phyloP scores from a whole-genome alignment of 2,113 vertebrate genomes.

The Garra rufa region DNA sequence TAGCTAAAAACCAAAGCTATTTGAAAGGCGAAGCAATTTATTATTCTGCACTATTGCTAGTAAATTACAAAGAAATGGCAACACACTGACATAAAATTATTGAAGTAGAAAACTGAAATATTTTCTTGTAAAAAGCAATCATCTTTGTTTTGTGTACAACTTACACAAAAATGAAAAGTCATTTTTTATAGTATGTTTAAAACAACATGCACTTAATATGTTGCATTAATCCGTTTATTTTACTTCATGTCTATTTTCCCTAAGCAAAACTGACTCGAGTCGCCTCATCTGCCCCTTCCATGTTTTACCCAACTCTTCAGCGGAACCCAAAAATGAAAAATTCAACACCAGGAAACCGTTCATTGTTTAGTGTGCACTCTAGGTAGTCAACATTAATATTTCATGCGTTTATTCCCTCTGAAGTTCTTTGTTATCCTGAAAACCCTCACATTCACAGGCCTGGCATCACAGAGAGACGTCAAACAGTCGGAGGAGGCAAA shows the following conservation, averaged over 20 bases:
- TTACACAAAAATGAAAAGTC: background rate
- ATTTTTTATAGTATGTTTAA: background rate
- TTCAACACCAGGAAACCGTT: constrained; percentile 1
- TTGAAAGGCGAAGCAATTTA: too few species aligned
- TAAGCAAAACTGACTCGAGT: background rate
- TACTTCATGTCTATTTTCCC: background rate
- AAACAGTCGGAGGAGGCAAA: background rate
- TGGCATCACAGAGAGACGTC: constrained; percentile 16
- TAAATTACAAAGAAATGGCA: background rate
- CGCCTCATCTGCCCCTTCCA: background rate
- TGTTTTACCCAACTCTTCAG: background rate
- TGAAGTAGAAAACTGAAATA: background rate
- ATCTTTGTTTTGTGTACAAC: background rate
- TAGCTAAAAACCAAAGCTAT: too few species aligned
- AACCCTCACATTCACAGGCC: background rate
- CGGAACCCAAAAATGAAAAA: constrained; percentile 5
- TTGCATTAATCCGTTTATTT: background rate
- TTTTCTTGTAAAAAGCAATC: background rate
- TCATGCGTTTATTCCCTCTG: constrained; percentile 11
- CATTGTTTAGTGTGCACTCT: constrained; percentile 6
- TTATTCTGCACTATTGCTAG: background rate
- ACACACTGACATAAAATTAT: background rate
- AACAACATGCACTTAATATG: background rate
- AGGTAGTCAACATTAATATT: constrained; percentile 27
- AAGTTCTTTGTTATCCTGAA: background rate